Percentiles rank a stretch among this genome's conserved stretches.
Conservation (phyloP, 2,888 invertebrate genomes). For the Tetranychus truncatus region DNA sequence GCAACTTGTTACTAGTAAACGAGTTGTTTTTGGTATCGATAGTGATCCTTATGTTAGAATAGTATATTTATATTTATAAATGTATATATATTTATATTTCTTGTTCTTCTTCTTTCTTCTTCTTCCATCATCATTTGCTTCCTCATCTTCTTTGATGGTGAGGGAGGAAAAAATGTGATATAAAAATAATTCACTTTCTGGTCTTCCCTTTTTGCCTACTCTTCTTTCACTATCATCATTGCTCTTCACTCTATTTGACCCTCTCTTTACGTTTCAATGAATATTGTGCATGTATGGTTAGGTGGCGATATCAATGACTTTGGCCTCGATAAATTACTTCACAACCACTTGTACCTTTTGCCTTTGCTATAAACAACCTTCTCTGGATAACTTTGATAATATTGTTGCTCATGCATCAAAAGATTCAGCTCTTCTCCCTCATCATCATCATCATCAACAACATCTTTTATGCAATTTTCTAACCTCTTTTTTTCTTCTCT, state of each 20-base stretch:
- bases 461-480: neutral
- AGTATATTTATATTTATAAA: neutral
- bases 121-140: too few species aligned
- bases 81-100: neutral
- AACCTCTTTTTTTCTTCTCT: too few species aligned
- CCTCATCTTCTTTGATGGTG: neutral
- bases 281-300: neutral
- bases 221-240: neutral
- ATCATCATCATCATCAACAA: neutral
- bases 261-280: neutral
- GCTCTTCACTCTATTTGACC: neutral
- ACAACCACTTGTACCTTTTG: neutral
- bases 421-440: neutral
- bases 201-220: neutral
- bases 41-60: neutral
- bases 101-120: too few species aligned
- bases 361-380: neutral
- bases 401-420: neutral
- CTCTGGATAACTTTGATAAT: neutral
- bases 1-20: constrained; percentile 1
- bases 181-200: neutral
- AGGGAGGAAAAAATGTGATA: neutral
- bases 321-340: neutral
- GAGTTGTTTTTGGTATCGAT: neutral
- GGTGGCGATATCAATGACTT: constrained; percentile 1